Percentiles rank a stretch among this genome's conserved stretches.
Evolutionary conservation across 2,888 invertebrate genomes (phyloP).

Genomic region (Lissonota sp.): DNA sequence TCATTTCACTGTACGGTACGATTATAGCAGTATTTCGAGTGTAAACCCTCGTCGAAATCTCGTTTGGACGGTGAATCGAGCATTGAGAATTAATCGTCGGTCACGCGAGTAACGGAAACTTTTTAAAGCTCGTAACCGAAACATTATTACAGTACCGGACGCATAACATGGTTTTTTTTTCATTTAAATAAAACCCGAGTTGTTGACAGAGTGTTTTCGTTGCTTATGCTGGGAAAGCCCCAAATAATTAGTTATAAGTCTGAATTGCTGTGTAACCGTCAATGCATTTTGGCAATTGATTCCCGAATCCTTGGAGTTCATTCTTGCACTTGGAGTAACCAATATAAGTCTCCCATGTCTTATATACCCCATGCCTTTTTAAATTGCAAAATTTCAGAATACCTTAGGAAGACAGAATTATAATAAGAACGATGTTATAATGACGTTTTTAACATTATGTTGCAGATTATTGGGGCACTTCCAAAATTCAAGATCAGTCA

Average conservation of each 20-base stretch:
- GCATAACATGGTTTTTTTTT: not conserved
- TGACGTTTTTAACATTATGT: no score
- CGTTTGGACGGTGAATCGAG: conserved; percentile 1
- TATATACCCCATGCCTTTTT: no score
- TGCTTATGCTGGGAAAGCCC: conserved; percentile 14
- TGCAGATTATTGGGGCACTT: no score
- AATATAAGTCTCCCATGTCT: no score
- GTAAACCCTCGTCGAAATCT: conserved; percentile 32
- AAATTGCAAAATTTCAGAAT: no score
- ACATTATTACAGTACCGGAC: no score
- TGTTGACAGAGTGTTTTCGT: conserved; percentile 24
- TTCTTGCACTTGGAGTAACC: no score
- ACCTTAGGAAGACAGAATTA: conserved; percentile 1
- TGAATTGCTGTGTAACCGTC: no score
- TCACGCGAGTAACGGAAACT: conserved; percentile 21
- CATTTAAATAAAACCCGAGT: not conserved
- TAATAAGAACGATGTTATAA: not conserved
- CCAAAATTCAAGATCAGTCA: no score
- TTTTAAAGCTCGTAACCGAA: not conserved
- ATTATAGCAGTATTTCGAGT: conserved; percentile 12
- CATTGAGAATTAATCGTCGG: conserved; percentile 16
- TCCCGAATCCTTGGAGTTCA: no score
- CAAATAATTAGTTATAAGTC: no score
- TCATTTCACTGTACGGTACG: conserved; percentile 36
- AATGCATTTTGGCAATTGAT: no score